A percentile compares a stretch with the other conserved stretches of the same genome.
Conservation (phyloP, 2,888 invertebrate genomes). For the Pyralis farinalis region DNA sequence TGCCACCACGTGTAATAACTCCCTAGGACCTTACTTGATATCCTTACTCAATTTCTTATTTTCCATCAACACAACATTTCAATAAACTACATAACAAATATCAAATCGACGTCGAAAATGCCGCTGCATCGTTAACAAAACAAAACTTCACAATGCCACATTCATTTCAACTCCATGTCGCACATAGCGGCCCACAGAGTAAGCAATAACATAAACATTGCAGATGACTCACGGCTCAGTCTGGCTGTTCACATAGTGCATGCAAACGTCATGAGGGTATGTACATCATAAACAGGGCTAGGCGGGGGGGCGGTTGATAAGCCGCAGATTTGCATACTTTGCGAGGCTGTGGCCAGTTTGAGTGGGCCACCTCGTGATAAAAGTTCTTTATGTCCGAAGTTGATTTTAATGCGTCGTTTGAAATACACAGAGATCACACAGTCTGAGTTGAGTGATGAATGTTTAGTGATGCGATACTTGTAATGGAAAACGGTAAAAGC, state of each 20-base stretch:
- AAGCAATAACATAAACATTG: slow-evolving; percentile 52
- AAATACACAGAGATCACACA: no score
- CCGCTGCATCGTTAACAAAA: background rate
- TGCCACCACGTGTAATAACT: no score
- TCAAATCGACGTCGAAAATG: no score
- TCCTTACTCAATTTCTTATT: no score
- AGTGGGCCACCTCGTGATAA: background rate
- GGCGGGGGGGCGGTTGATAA: slow-evolving; percentile 46
- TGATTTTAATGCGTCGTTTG: background rate
- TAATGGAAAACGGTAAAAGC: no score
- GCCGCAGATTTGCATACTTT: slow-evolving; percentile 33
- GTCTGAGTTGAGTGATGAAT: no score
- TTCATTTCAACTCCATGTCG: slow-evolving; percentile 11
- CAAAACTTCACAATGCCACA: background rate
- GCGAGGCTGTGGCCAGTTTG: slow-evolving; percentile 17
- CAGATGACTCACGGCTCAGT: slow-evolving; percentile 38
- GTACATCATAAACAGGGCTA: slow-evolving; percentile 44
- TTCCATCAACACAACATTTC: no score
- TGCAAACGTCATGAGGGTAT: slow-evolving; percentile 9
- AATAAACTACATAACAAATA: no score
- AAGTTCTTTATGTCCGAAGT: background rate
- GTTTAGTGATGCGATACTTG: no score
- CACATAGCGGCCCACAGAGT: slow-evolving; percentile 29
- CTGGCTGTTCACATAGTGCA: slow-evolving; percentile 1
- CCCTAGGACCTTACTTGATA: no score